Conservation (phyloP, 2,888 invertebrate species). For the Athrips mouffetella region DNA sequence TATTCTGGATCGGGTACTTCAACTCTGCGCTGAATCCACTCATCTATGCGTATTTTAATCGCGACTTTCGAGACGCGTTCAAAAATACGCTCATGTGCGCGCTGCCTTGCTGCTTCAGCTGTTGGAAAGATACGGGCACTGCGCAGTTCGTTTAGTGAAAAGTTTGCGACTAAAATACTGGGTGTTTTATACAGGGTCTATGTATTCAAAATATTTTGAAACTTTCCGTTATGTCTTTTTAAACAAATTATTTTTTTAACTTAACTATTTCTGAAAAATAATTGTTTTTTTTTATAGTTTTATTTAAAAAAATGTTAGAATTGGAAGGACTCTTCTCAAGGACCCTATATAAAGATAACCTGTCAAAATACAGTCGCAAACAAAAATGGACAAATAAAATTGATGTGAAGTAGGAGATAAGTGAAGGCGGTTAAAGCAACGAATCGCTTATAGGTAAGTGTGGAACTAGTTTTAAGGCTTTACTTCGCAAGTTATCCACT, state of each 20-base stretch:
- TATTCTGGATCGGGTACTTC: constrained; percentile 99
- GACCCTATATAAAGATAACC: constrained; percentile 2
- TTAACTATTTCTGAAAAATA: too few species aligned
- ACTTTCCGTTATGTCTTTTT: too few species aligned
- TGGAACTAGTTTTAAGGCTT: background rate
- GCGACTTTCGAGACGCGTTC: constrained; percentile 98
- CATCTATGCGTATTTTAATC: constrained; percentile 97
- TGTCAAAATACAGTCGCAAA: background rate
- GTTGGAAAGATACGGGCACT: constrained; percentile 83
- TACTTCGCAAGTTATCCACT: too few species aligned
- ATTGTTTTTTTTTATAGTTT: background rate
- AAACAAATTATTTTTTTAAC: too few species aligned
- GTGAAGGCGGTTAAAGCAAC: background rate
- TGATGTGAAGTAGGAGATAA: background rate
- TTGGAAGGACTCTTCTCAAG: background rate
- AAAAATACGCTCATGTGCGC: constrained; percentile 92
- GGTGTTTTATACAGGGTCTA: too few species aligned
- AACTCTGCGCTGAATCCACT: constrained; percentile 96
- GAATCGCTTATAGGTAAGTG: background rate
- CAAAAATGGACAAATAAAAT: background rate
- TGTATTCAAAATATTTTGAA: too few species aligned
- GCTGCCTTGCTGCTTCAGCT: constrained; percentile 88
- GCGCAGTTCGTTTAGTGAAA: constrained; percentile 75
- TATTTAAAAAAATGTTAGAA: too few species aligned
- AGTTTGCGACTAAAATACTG: constrained; percentile 14